A percentile compares a stretch with the other conserved stretches of the same genome.
These are phyloP conservation scores for Dicyrtomina minuta DNA, from an alignment of 2,888 invertebrate species.

Conservation along the genomic window DNA sequence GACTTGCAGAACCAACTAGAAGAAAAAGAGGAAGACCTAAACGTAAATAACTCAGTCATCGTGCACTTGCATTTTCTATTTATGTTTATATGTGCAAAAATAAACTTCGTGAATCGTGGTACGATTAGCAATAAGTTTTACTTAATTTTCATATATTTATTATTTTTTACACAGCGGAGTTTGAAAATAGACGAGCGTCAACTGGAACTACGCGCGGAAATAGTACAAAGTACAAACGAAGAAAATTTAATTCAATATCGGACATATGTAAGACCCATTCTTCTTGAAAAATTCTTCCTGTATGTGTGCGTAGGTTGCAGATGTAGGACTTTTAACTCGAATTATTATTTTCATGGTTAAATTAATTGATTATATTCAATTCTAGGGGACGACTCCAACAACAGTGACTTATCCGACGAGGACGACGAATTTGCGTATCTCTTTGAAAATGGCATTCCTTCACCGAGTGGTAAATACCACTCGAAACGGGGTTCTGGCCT, in stretches of 20 bases:
- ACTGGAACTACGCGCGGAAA: slow-evolving; percentile 7
- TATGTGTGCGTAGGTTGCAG: too few species aligned
- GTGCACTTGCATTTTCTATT: too few species aligned
- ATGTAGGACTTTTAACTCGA: too few species aligned
- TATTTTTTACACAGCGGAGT: background rate
- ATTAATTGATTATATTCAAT: background rate
- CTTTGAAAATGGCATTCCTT: slow-evolving; percentile 23
- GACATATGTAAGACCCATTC: slow-evolving; percentile 19
- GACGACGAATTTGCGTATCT: slow-evolving; percentile 28
- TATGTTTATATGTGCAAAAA: too few species aligned
- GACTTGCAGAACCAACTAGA: slow-evolving; percentile 19
- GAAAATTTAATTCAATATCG: slow-evolving; percentile 24
- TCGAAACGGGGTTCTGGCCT: slow-evolving; percentile 17
- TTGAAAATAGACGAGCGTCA: slow-evolving; percentile 19
- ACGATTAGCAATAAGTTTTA: too few species aligned
- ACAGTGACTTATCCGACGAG: slow-evolving; percentile 25
- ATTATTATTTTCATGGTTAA: too few species aligned
- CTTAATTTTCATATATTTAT: background rate
- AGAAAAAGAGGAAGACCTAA: slow-evolving; percentile 30
- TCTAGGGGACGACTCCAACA: slow-evolving; percentile 13
- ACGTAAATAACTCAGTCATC: slow-evolving; percentile 5
- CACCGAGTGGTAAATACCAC: slow-evolving; percentile 25
- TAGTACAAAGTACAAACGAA: slow-evolving; percentile 23
- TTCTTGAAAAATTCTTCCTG: too few species aligned
- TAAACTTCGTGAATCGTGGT: too few species aligned